Evolutionary conservation across 2,113 vertebrate species (phyloP).

Genomic region (Mesocricetus auratus): DNA sequence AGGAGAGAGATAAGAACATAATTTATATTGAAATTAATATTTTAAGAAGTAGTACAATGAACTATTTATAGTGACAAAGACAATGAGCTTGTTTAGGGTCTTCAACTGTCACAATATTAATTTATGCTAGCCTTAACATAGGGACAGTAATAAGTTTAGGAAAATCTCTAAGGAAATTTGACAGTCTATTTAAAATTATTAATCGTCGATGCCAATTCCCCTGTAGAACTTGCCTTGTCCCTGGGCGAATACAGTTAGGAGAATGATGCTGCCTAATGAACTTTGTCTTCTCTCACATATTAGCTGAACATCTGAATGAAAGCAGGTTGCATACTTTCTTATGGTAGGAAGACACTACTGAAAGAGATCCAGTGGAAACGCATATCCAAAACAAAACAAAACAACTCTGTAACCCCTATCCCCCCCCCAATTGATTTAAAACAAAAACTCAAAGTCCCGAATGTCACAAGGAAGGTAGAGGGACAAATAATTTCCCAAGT

Average conservation of each 20-base stretch:
- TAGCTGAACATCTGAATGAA: background rate
- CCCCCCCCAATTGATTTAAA: background rate
- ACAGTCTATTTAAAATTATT: background rate
- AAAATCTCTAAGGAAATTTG: background rate
- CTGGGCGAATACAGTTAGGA: background rate
- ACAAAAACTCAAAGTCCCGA: background rate
- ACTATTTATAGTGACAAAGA: background rate
- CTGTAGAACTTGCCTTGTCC: background rate
- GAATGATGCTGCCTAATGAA: background rate
- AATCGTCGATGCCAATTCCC: background rate
- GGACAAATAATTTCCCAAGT: background rate
- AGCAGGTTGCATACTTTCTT: background rate
- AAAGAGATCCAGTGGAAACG: background rate
- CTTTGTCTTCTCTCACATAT: background rate
- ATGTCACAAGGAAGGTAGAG: background rate
- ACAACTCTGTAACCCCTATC: background rate
- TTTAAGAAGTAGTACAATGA: background rate
- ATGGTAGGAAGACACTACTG: background rate
- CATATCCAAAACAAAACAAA: background rate
- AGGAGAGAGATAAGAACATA: conserved; percentile 16
- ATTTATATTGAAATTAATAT: background rate
- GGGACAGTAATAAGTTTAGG: background rate
- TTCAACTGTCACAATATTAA: background rate
- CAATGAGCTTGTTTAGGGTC: background rate
- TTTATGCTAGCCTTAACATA: background rate